These are phyloP conservation scores for Sycophila texana DNA, from an alignment of 2,888 invertebrate species.

Conservation along the genomic window DNA sequence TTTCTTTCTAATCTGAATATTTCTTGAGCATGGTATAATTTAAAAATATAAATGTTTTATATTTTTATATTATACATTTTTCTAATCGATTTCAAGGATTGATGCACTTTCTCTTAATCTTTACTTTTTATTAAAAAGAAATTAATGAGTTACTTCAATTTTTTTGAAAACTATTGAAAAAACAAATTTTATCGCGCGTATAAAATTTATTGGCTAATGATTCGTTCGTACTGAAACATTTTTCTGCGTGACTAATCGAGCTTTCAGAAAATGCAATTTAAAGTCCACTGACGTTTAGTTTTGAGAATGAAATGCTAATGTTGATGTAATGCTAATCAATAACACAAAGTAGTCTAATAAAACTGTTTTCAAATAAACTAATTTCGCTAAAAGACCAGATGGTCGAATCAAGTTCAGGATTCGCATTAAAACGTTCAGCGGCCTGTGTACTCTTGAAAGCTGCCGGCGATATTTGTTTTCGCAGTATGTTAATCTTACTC, in stretches of 20 bases:
- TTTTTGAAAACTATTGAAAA: too few relatives aligned
- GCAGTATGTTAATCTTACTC: constrained; percentile 57
- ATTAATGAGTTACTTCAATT: too few relatives aligned
- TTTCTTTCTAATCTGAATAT: too few relatives aligned
- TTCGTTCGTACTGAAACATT: neutral
- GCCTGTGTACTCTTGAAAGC: constrained; percentile 48
- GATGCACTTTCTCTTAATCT: too few relatives aligned
- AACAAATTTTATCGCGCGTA: neutral
- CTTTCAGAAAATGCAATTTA: neutral
- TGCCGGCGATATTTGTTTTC: constrained; percentile 57
- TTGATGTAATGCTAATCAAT: constrained; percentile 5
- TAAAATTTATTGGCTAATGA: neutral
- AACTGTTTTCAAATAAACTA: constrained; percentile 36
- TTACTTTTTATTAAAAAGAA: too few relatives aligned
- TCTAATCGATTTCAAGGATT: too few relatives aligned
- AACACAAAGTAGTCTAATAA: neutral
- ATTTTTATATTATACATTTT: too few relatives aligned
- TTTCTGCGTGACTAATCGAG: neutral
- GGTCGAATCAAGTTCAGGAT: constrained; percentile 9
- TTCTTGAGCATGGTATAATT: too few relatives aligned
- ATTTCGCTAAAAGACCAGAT: constrained; percentile 6
- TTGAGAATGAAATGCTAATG: neutral
- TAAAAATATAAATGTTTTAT: too few relatives aligned
- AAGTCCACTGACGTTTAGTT: neutral
- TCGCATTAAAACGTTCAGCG: constrained; percentile 30